Base-by-base conservation (phyloP, 2,113 vertebrate genomes). In the Rhinopomastus cyanomelas region DNA sequence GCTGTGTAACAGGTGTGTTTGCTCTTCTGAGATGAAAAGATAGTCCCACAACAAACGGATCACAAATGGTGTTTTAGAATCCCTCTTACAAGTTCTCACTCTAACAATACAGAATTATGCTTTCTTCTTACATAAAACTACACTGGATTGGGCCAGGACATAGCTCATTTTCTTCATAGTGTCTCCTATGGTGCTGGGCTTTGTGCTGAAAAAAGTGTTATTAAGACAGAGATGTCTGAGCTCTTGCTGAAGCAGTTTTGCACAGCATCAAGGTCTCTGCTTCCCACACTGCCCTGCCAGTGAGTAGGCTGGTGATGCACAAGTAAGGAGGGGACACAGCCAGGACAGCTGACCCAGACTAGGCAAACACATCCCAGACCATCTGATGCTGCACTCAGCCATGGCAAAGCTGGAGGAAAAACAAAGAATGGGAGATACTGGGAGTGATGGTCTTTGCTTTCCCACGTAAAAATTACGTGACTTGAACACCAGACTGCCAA, bases 291-390 rank as follows among this genome's bases (percentile, higher is more conserved):
- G 60, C 18, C 14, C 44, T 18, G 8, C 7, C 25, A 48, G 32
- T 0, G 0, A n/a, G 32, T 3, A 36, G 32, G 6, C 32, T 16
- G 4, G 9, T 18, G 8, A 6, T 7, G 6, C 9, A 18, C 36
- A 69, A 25, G 4, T n/a, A 16, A 16, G 10, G 29, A 62, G 8
- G 22, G 55, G 27, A 39, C 27, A 26, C 11, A 67, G 22, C 15
- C 1, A 8, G 34, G 30, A 37, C 8, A 67, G 20, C 23, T 73
- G 60, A 51, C 27, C 9, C 23, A 20, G 64, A 1, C 19, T 46
- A 36, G 52, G 36, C 37, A 15, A 39, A 68, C 6, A 15, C 56
- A 67, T 13, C n/a, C 67, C 29, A 34, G 6, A 22, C 7, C 6
- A 6, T 46, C 19, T 39, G 19, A 46, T 25, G 27, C 15, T 48